These are phyloP conservation scores for Pachyseris speciosa DNA, from an alignment of 64 coral and sea anemone species.

Conservation along the genomic window DNA sequence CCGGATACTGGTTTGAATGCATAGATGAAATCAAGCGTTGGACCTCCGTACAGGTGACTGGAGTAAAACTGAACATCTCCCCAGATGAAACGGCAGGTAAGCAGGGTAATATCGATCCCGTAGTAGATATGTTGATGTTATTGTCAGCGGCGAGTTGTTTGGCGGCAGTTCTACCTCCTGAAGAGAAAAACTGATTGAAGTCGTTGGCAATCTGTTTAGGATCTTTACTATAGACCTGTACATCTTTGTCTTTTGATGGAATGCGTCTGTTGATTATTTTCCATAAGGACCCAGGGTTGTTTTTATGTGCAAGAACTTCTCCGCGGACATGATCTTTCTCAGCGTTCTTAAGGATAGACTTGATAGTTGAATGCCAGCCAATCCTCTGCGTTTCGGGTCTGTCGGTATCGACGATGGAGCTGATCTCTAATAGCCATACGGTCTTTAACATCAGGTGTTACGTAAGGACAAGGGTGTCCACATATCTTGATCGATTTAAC, in stretches of 20 bases:
- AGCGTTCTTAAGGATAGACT: slow-evolving; percentile 16
- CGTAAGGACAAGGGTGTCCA: slow-evolving; percentile 15
- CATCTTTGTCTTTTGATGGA: background rate
- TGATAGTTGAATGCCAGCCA: slow-evolving; percentile 43
- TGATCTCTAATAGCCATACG: slow-evolving; percentile 12
- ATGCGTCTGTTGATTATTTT: slow-evolving; percentile 21
- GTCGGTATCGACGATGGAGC: background rate
- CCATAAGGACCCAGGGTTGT: slow-evolving; percentile 22
- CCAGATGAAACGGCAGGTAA: background rate
- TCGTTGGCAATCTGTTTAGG: background rate
- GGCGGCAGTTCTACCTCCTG: background rate
- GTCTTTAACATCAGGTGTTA: slow-evolving; percentile 9
- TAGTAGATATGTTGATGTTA: background rate
- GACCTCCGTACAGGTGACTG: background rate
- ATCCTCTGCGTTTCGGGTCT: background rate
- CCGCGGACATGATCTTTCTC: slow-evolving; percentile 27
- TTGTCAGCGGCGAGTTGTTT: background rate
- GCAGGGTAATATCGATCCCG: background rate
- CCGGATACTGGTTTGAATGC: slow-evolving; percentile 6
- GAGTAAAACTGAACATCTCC: slow-evolving; percentile 1
- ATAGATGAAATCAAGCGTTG: slow-evolving; percentile 13
- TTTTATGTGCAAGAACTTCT: slow-evolving; percentile 7
- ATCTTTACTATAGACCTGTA: slow-evolving; percentile 1
- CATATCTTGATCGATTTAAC: slow-evolving; percentile 13
- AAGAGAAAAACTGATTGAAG: no score